Conservation (phyloP, 2,888 invertebrate species). For the Dysmachus trigonus region DNA sequence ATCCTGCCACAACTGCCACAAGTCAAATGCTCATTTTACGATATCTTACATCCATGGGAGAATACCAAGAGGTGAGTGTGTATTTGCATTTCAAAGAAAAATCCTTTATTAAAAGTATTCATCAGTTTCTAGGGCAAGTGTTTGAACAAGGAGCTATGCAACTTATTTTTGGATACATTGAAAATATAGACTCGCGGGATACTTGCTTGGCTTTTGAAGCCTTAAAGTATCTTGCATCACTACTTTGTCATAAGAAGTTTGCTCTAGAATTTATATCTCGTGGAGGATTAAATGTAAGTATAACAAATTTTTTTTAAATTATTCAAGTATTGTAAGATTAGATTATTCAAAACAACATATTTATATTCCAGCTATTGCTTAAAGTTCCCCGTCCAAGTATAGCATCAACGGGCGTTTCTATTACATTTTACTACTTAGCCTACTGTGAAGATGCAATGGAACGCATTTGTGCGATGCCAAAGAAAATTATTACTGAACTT, state of each 20-base stretch:
- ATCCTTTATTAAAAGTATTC: conserved; percentile 49
- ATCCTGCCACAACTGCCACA: conserved; percentile 87
- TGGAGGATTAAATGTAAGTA: conserved; percentile 79
- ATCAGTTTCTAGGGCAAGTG: conserved; percentile 83
- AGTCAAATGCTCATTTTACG: conserved; percentile 92
- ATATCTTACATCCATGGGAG: conserved; percentile 96
- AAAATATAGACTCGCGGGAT: conserved; percentile 87
- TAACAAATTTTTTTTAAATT: background rate
- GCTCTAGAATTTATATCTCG: conserved; percentile 93
- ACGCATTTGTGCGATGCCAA: conserved; percentile 86
- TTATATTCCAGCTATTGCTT: conserved; percentile 73
- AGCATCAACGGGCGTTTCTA: conserved; percentile 95
- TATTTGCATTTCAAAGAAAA: conserved; percentile 48
- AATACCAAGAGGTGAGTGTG: conserved; percentile 88
- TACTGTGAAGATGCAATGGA: conserved; percentile 99
- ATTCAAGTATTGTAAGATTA: background rate
- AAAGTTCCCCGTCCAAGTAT: conserved; percentile 93
- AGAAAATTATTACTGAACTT: conserved; percentile 77
- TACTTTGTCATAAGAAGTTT: conserved; percentile 98
- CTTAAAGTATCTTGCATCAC: conserved; percentile 90
- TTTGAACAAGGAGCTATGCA: conserved; percentile 93
- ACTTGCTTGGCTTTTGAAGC: conserved; percentile 96
- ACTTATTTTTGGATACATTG: conserved; percentile 89
- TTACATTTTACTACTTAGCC: conserved; percentile 95
- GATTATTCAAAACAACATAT: background rate